A percentile compares a stretch with the other conserved stretches of the same genome.
Conservation (phyloP, 2,888 invertebrate species). For the Thysanoteuthis rhombus region DNA sequence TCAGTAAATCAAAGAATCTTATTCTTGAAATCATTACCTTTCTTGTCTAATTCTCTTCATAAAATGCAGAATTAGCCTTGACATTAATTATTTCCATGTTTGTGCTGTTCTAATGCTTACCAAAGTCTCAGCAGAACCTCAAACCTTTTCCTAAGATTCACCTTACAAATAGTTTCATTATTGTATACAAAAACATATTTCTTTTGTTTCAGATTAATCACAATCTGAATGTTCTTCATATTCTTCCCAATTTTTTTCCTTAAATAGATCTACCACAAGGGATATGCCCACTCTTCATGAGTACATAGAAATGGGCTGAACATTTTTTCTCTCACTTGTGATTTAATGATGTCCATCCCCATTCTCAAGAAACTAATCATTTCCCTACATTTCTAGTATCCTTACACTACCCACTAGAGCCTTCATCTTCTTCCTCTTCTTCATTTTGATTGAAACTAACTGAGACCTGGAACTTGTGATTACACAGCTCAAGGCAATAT, state of each 20-base stretch:
- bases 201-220: neutral
- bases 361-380: neutral
- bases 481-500: neutral
- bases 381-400: neutral
- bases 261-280: neutral
- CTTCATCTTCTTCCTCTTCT: neutral
- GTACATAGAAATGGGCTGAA: neutral
- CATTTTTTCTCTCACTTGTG: neutral
- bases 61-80: too few relatives aligned
- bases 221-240: neutral
- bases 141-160: too few relatives aligned
- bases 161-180: too few relatives aligned
- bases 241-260: neutral
- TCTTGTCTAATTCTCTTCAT: too few relatives aligned
- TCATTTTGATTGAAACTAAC: constrained; percentile 12
- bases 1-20: too few relatives aligned
- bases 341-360: neutral
- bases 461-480: neutral
- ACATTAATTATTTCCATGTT: too few relatives aligned
- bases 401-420: neutral
- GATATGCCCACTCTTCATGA: neutral
- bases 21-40: too few relatives aligned
- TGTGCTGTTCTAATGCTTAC: too few relatives aligned
- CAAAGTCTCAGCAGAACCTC: too few relatives aligned
- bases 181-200: too few relatives aligned